Evolutionary conservation across 2,113 vertebrate species (phyloP).

Genomic region (Hystrix cristata): DNA sequence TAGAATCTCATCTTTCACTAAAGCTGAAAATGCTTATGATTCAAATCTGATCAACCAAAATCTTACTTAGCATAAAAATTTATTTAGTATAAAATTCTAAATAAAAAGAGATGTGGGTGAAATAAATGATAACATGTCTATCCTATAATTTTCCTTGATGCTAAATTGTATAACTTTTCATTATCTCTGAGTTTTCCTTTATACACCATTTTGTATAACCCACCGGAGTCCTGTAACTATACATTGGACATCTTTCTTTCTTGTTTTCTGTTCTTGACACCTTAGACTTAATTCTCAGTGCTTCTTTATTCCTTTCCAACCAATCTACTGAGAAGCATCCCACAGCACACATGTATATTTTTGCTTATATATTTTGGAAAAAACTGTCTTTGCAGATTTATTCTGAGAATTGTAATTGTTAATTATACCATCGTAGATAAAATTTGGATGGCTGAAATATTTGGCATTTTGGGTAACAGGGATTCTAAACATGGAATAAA

Average conservation of each 20-base stretch:
- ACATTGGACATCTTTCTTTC: neutral
- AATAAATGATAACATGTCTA: neutral
- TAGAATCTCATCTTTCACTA: constrained; percentile 18
- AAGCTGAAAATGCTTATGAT: neutral
- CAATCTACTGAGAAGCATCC: neutral
- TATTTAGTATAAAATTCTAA: neutral
- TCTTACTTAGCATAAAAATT: neutral
- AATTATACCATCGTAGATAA: neutral
- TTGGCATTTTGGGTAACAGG: neutral
- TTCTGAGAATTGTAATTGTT: neutral
- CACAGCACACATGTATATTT: neutral
- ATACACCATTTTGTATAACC: neutral
- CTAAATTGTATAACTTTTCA: neutral
- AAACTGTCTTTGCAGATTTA: neutral
- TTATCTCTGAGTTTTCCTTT: neutral
- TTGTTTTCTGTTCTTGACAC: neutral
- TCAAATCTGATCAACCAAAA: neutral
- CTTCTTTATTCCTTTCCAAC: neutral
- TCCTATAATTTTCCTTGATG: neutral
- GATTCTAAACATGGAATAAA: neutral
- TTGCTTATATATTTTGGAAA: neutral
- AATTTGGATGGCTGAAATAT: constrained; percentile 39
- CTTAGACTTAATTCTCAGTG: neutral
- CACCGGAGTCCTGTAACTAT: neutral
- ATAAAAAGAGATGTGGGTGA: neutral